A percentile compares a stretch with the other conserved stretches of the same genome.
Evolutionary conservation across 1,140 invertebrate genomes (phyloP).

Genomic region (Platorchestia sp.): DNA sequence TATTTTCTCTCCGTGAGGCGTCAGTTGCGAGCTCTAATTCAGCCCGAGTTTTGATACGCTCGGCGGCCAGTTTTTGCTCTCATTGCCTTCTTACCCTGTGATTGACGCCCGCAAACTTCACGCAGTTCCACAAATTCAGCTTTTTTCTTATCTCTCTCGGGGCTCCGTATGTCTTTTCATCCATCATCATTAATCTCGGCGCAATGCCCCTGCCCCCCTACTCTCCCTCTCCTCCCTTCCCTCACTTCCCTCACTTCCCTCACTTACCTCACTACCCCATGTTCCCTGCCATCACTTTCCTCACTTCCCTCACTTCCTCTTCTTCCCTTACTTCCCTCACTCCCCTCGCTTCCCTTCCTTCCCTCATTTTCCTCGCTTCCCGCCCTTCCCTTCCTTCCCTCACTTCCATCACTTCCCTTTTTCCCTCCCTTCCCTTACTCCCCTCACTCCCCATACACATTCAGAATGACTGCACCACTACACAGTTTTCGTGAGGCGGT

Average conservation of each 20-base stretch:
- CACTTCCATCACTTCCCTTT: too few species aligned
- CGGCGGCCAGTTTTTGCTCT: background rate
- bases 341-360: too few species aligned
- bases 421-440: too few species aligned
- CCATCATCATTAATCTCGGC: background rate
- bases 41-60: background rate
- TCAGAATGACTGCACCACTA: too few species aligned
- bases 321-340: too few species aligned
- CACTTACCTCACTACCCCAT: background rate
- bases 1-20: background rate
- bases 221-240: too few species aligned
- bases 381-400: background rate
- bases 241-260: too few species aligned
- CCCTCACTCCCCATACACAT: too few species aligned
- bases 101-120: constrained; percentile 6
- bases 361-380: too few species aligned
- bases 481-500: too few species aligned
- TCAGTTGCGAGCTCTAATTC: background rate
- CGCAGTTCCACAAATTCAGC: background rate
- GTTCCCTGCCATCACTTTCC: background rate
- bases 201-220: background rate
- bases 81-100: constrained; percentile 6
- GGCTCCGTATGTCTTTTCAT: background rate
- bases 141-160: background rate
- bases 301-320: too few species aligned